Evolutionary conservation across 2,888 invertebrate species (phyloP).

Genomic region (Apamea anceps): DNA sequence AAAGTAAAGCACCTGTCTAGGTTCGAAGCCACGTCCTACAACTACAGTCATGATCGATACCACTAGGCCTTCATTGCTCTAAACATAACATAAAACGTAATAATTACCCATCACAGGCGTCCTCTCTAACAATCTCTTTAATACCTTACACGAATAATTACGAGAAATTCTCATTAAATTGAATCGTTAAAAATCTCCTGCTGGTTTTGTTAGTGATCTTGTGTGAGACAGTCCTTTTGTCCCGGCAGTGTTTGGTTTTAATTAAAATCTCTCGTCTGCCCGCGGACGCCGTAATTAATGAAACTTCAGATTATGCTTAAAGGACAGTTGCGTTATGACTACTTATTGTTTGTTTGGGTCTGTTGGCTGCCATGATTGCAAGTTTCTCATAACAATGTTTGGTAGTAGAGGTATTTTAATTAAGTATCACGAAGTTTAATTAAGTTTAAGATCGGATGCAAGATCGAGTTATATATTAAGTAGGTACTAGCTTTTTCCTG

Average conservation of each 20-base stretch:
- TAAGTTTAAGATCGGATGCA: neutral
- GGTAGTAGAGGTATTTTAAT: neutral
- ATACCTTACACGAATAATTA: conserved; percentile 23
- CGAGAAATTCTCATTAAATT: conserved; percentile 54
- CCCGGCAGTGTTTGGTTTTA: conserved; percentile 76
- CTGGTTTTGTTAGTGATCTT: conserved; percentile 48
- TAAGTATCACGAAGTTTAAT: neutral
- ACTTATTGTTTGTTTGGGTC: conserved; percentile 60
- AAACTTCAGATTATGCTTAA: conserved; percentile 57
- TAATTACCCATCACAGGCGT: conserved; percentile 31
- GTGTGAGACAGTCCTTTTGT: conserved; percentile 66
- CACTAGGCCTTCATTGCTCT: neutral
- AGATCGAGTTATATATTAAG: neutral
- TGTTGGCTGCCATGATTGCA: conserved; percentile 26
- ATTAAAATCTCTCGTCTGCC: conserved; percentile 74
- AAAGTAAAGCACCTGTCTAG: too few relatives aligned
- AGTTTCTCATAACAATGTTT: neutral
- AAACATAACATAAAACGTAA: conserved; percentile 21
- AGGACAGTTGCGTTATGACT: conserved; percentile 60
- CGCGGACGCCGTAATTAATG: conserved; percentile 59
- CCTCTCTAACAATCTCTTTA: conserved; percentile 23
- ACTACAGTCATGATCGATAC: too few relatives aligned
- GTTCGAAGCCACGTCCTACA: too few relatives aligned
- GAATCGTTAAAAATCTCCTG: conserved; percentile 64
- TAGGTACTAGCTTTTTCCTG: neutral